Base-by-base conservation (phyloP, 2,888 invertebrate genomes). In the Parnassius smintheus region DNA sequence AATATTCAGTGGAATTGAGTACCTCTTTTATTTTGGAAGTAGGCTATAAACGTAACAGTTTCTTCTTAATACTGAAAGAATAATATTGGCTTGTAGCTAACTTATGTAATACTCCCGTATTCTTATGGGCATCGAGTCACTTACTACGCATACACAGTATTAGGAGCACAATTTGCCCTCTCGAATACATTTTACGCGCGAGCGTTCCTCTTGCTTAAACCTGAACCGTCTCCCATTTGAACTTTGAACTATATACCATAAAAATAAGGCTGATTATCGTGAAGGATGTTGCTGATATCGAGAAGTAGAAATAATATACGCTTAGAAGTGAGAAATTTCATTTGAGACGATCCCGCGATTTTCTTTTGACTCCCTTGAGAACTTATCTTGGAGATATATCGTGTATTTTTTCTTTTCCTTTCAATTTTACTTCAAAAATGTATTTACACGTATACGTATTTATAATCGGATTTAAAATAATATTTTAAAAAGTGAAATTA, bases 291-390 rank as follows among this genome's bases (percentile, higher is more conserved):
- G 1, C 46, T 12, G 54, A 59, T 55, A 41, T 56, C 61, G 22
- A 44, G 54, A 54, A 66, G 56, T 59, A 68, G 80, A 82, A 80
- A 80, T 80, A 81, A 80, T 83, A 79, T 81, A 80, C 67, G 81
- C 75, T 76, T 77, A 73, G 80, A 77, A 83, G 86, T 86, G 81
- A 83, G 86, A 89, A 89, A 90, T 88, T 90, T 90, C 86, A 88
- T 90, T 89, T 88, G 86, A 82, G 87, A 85, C 85, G 84, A 87
- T 87, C 88, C 82, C 80, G 81, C 85, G 86, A 89, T 85, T 86
- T 49, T 83, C 77, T 75, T 75, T 81, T 76, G 73, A 78, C 79
- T 77, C 84, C 87, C 85, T 72, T 35, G 75, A 79, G 87, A 79
- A 75, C 67, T 90, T 90, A 88, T 86, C 78, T 78, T 70, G 65